Percentiles rank a stretch among this genome's conserved stretches.
Conservation (phyloP, 1,140 invertebrate species). For the Brachystomella parvula region DNA sequence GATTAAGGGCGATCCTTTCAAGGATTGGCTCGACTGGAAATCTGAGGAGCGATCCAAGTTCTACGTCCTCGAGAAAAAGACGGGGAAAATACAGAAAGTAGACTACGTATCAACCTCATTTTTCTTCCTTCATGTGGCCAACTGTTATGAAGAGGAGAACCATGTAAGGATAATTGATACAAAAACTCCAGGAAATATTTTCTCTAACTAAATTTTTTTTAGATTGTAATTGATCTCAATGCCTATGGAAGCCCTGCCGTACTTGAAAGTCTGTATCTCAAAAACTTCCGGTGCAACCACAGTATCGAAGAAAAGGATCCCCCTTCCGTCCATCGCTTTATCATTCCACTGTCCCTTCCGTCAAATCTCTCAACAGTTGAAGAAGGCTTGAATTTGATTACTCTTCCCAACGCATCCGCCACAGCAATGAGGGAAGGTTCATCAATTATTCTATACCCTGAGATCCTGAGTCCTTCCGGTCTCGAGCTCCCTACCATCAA, state of each 20-base stretch:
- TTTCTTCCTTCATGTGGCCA: constrained; percentile 52
- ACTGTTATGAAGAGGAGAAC: constrained; percentile 49
- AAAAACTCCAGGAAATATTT: neutral
- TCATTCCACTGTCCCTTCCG: constrained; percentile 42
- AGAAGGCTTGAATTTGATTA: constrained; percentile 22
- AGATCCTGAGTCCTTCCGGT: constrained; percentile 25
- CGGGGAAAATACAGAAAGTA: constrained; percentile 43
- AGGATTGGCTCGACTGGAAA: constrained; percentile 48
- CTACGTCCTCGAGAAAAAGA: constrained; percentile 45
- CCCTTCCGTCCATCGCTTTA: constrained; percentile 38
- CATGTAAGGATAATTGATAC: neutral
- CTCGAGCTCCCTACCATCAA: constrained; percentile 44
- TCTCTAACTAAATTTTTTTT: constrained; percentile 30
- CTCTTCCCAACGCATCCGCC: neutral
- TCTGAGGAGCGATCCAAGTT: constrained; percentile 44
- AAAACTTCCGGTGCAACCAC: constrained; percentile 39
- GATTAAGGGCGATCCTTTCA: constrained; percentile 38
- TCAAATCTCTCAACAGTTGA: constrained; percentile 21
- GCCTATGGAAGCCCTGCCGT: constrained; percentile 43
- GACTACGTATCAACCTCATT: constrained; percentile 45
- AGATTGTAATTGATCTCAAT: constrained; percentile 42
- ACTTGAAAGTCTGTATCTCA: constrained; percentile 43
- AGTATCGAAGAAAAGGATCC: constrained; percentile 38
- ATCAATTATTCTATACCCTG: constrained; percentile 30
- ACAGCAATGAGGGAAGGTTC: constrained; percentile 34